Evolutionary conservation across 2,888 invertebrate genomes (phyloP), one percentile per base, ranked within the genome.

Genomic region (Pseudolycoriella hygida): DNA sequence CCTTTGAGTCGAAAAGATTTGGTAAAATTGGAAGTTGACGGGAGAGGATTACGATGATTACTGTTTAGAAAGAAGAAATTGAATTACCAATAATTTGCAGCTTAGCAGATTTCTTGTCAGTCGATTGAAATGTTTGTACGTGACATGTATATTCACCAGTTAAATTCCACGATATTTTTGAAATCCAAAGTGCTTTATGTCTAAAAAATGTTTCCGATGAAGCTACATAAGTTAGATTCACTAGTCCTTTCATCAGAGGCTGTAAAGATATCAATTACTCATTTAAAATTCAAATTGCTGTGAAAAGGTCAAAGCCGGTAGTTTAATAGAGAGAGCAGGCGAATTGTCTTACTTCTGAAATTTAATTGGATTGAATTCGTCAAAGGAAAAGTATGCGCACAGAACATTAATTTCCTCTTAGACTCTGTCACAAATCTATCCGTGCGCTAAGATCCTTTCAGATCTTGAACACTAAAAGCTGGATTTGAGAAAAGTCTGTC

Each of bases 121-220:
- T 61, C 40, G 64, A 63, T 55, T 65, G 61, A 51, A 64, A 62
- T 48, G 64, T 64, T 55, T 65, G 64, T 47, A 65, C 66, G 46
- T 60, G 58, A 56, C 65, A 65, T 46, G 64, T 61, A 50, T 65
- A 65, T 53, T 65, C 64, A 43, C 65, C 65, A 46, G 65, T 64
- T 61, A 65, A 61, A 56, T 65, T 65, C 64, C 64, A 64, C 55
- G 62, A 60, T 49, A 66, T 66, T 50, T 62, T 59, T 52, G 56
- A 61, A 54, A 65, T 63, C 53, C 62, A 59, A 56, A 65, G 60
- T 49, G 62, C 60, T 50, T 64, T 61, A 51, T 64, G 62, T 56
- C 60, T 62, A 49, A 62, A 60, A 14, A 39, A 50, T 58, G 45
- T 38, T 31, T 49, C 43, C 17, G 47, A 42, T 3, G 48, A 46